Evolutionary conservation across 2,113 vertebrate species (phyloP).

Genomic region (Oncorhynchus gorbuscha): DNA sequence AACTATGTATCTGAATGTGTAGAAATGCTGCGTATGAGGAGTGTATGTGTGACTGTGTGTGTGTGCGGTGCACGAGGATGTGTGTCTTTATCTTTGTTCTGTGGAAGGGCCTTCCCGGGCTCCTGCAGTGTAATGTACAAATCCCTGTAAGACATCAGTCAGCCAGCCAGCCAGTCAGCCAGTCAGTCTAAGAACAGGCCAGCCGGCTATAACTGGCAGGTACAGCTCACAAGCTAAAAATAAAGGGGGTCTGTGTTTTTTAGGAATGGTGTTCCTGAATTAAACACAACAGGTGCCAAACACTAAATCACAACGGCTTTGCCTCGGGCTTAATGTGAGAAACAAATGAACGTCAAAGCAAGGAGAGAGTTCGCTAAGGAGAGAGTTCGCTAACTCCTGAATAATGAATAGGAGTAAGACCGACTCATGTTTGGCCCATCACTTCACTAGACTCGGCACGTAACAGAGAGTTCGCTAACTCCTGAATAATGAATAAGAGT

Average conservation of each 20-base stretch:
- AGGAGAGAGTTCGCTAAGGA: neutral
- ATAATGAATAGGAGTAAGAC: neutral
- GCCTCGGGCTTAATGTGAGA: neutral
- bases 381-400: neutral
- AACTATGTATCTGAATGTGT: slow-evolving; percentile 3
- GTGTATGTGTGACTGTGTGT: slow-evolving; percentile 1
- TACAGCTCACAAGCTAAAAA: too few relatives aligned
- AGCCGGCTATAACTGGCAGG: too few relatives aligned
- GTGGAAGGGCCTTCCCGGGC: neutral
- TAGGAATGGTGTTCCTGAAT: too few relatives aligned
- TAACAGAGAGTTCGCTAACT: too few relatives aligned
- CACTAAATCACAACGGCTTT: too few relatives aligned
- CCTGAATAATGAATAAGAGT: neutral
- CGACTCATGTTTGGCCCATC: neutral
- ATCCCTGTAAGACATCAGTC: neutral
- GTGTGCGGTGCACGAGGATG: neutral
- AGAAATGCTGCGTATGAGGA: neutral
- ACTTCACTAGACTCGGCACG: neutral
- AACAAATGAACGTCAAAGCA: neutral
- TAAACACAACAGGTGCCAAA: too few relatives aligned
- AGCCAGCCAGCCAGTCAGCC: neutral
- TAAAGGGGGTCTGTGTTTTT: too few relatives aligned
- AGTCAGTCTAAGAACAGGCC: too few relatives aligned
- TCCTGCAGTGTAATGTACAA: neutral
- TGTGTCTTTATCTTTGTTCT: neutral